Evolutionary conservation across 1,140 invertebrate genomes (phyloP), one percentile per base, ranked within the genome.

Genomic region (Drosophila sulfurigaster): DNA sequence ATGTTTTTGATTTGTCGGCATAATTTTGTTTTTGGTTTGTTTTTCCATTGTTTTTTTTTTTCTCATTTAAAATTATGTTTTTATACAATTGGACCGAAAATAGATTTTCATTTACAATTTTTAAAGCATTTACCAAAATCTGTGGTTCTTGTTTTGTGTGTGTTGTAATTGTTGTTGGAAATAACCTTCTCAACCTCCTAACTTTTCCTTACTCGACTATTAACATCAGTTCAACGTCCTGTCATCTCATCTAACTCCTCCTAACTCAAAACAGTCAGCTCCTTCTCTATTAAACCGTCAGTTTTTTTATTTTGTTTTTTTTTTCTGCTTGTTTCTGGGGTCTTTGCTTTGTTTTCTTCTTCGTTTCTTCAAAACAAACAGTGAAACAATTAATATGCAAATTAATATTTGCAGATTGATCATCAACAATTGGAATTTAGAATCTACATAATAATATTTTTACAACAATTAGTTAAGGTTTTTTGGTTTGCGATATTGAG

Each of bases 391-490:
- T 59, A 30, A 52, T 6, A 32, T 57, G 70, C 70, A 67, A 82
- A 82, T 85, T 85, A 49, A 51, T 72, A 77, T 87, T 83, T 79
- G 70, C 81, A 74, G 85, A 75, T 67, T 87, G 81, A 89, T 87
- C 74, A 83, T 87, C 85, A 89, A 83, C 85, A 83, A 89, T 89
- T 87, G 81, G 65, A 89, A 83, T 87, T 87, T 89, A 74, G 69
- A 89, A 63, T 59, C 72, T 88, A 82, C 56, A 64, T 71, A 69
- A 86, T 69, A 78, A 68, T 78, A 76, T 74, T 78, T 82, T 81
- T 87, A 87, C 83, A 87, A 87, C 83, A 87, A 87, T 77, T 89
- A 75, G 75, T 82, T 82, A 73, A 73, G 68, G 78, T 76, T 86
- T 85, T 48, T 78, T 78, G 66, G 83, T 82, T 54, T 87, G 82